A percentile compares a stretch with the other conserved stretches of the same genome.
phyloP scores from a whole-genome alignment of 1,140 invertebrate genomes.

The Leptinotarsa lineolata region DNA sequence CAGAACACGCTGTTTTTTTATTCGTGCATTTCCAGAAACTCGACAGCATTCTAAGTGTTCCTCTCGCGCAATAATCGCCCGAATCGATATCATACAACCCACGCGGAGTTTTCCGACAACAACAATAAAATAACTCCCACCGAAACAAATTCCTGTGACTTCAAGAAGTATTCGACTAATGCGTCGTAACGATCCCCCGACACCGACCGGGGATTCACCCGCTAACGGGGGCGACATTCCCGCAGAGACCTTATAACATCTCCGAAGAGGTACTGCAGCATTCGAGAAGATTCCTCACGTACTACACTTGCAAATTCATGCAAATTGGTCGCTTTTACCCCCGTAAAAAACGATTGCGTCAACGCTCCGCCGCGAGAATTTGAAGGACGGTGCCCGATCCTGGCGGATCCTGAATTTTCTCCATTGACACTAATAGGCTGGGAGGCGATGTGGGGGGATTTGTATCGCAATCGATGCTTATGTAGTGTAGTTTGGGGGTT shows the following conservation, averaged over 20 bases:
- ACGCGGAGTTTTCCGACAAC: background rate
- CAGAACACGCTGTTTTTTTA: too few species aligned
- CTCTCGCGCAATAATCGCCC: background rate
- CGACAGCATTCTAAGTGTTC: too few species aligned
- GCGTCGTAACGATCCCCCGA: constrained; percentile 5
- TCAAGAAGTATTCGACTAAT: background rate
- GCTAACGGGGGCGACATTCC: constrained; percentile 16
- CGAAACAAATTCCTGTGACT: background rate
- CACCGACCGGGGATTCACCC: constrained; percentile 3
- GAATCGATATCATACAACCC: background rate
- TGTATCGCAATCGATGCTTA: too few species aligned
- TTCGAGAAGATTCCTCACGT: constrained; percentile 20
- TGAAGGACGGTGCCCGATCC: constrained; percentile 17
- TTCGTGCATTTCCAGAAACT: too few species aligned
- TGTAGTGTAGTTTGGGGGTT: too few species aligned
- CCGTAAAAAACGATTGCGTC: constrained; percentile 11
- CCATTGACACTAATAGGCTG: too few species aligned
- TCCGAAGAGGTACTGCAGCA: constrained; percentile 16
- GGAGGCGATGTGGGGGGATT: too few species aligned
- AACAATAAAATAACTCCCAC: background rate
- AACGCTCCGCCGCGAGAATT: constrained; percentile 7
- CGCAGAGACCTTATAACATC: constrained; percentile 16
- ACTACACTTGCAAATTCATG: constrained; percentile 25
- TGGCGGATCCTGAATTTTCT: background rate
- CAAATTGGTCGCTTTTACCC: constrained; percentile 17